phyloP scores from a whole-genome alignment of 2,888 invertebrate genomes.

The Deilephila porcellus region DNA sequence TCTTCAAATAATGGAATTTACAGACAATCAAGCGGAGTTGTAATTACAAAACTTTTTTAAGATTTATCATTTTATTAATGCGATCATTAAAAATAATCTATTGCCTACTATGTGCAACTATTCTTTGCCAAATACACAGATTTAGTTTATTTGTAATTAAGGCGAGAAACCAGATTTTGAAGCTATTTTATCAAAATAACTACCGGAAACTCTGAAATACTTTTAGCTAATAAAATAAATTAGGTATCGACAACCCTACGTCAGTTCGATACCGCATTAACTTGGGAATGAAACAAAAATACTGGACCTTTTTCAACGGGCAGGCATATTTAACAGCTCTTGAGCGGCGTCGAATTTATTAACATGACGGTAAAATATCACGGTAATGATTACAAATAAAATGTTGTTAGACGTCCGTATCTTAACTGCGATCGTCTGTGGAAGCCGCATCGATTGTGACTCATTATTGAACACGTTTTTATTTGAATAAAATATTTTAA shows the following conservation, averaged over 20 bases:
- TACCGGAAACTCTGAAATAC: too few species aligned
- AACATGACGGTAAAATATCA: conserved; percentile 20
- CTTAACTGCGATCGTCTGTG: conserved; percentile 9
- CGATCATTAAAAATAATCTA: too few species aligned
- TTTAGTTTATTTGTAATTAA: too few species aligned
- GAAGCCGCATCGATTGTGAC: background rate
- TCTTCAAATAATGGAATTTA: too few species aligned
- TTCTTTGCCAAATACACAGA: too few species aligned
- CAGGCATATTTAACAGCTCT: conserved; percentile 24
- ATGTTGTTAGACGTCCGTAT: conserved; percentile 13
- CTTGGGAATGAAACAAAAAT: conserved; percentile 25
- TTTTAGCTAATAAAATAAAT: background rate
- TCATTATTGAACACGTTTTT: background rate
- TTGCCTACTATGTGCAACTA: too few species aligned
- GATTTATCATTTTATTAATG: too few species aligned
- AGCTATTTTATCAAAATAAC: background rate
- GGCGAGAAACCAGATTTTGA: too few species aligned
- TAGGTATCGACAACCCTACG: background rate
- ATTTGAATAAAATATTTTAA: too few species aligned
- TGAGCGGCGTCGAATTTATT: conserved; percentile 25
- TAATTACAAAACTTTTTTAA: too few species aligned
- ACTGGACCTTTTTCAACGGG: conserved; percentile 16
- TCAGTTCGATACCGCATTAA: conserved; percentile 23
- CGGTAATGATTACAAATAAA: conserved; percentile 21
- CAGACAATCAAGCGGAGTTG: too few species aligned